phyloP scores from a whole-genome alignment of 2,797 vertebrate genomes.

The Artibeus lituratus region DNA sequence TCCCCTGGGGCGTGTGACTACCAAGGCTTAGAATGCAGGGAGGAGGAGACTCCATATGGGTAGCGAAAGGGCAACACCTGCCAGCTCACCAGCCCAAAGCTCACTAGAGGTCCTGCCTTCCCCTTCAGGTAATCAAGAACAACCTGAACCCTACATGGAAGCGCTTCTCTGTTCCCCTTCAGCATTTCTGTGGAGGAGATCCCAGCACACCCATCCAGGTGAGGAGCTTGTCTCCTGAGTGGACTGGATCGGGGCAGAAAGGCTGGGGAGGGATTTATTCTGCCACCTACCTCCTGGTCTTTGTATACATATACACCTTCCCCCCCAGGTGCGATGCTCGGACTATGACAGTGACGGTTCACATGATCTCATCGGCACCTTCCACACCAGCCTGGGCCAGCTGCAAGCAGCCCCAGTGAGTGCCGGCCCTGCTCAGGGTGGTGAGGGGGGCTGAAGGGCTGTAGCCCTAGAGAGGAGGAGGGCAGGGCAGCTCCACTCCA shows the following conservation, averaged over 20 bases:
- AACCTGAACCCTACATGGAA: conserved; percentile 93
- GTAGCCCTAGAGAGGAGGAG: background rate
- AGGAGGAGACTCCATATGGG: background rate
- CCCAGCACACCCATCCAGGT: conserved; percentile 91
- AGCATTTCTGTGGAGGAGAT: conserved; percentile 91
- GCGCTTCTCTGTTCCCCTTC: conserved; percentile 89
- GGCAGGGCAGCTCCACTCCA: background rate
- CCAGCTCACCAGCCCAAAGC: background rate
- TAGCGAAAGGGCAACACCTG: background rate
- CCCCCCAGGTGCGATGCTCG: conserved; percentile 89
- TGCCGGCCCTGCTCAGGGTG: background rate
- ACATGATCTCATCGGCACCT: conserved; percentile 93
- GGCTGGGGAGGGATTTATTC: background rate
- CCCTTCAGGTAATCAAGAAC: conserved; percentile 92
- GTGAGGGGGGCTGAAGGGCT: background rate
- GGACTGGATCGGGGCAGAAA: background rate
- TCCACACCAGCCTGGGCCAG: conserved; percentile 88
- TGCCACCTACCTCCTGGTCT: background rate
- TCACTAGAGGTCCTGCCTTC: background rate
- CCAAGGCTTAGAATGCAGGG: background rate
- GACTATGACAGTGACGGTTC: conserved; percentile 93
- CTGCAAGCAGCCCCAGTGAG: conserved; percentile 89
- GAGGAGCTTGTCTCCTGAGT: conserved; percentile 15
- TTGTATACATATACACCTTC: background rate
- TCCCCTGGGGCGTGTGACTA: background rate